A percentile compares a stretch with the other conserved stretches of the same genome.
These are phyloP conservation scores for Tenthredo livida DNA, from an alignment of 2,888 invertebrate genomes.

Conservation along the genomic window DNA sequence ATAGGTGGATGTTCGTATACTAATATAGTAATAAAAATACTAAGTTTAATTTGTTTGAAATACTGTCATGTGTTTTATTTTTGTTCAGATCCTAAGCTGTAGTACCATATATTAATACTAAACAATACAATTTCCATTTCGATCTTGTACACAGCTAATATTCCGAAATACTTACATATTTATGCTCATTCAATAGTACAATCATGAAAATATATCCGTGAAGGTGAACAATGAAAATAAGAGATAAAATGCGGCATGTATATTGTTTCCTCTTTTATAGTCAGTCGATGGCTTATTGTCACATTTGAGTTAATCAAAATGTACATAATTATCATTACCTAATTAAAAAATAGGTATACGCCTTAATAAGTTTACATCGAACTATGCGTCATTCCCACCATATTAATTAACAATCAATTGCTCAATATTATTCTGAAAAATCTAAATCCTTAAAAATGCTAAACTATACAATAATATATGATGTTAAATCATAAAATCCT, in stretches of 20 bases:
- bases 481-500: conserved; percentile 24
- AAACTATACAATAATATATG: conserved; percentile 30
- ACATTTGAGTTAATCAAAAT: conserved; percentile 57
- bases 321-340: conserved; percentile 38
- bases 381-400: conserved; percentile 23
- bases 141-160: conserved; percentile 10
- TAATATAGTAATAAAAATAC: conserved; percentile 56
- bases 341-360: conserved; percentile 25
- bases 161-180: conserved; percentile 32
- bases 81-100: conserved; percentile 74
- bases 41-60: conserved; percentile 27
- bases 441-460: conserved; percentile 31
- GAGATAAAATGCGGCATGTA: conserved; percentile 43
- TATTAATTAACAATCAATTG: conserved; percentile 27
- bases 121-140: conserved; percentile 17
- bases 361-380: neutral
- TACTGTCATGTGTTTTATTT: conserved; percentile 54
- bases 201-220: conserved; percentile 32
- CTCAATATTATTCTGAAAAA: conserved; percentile 20
- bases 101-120: conserved; percentile 48
- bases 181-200: neutral
- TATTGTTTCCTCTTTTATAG: conserved; percentile 55
- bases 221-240: conserved; percentile 22
- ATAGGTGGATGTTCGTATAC: neutral
- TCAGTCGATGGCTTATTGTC: conserved; percentile 72